Base-by-base conservation (phyloP, 2,113 vertebrate species). In the Mastomys coucha region DNA sequence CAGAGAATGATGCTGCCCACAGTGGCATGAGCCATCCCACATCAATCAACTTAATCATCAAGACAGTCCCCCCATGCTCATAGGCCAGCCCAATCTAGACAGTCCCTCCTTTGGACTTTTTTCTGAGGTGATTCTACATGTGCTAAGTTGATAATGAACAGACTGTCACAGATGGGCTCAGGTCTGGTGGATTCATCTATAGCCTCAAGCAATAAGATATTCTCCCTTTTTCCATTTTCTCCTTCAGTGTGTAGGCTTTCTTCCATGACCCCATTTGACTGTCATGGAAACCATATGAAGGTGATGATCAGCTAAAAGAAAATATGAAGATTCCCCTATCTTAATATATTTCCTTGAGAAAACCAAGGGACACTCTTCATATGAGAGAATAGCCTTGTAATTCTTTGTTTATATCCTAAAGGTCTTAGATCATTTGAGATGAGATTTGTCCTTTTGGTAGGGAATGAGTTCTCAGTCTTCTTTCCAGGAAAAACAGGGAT, bases 391-490 rank as follows among this genome's bases (percentile, higher is more conserved):
- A 84, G 4, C 49, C 56, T 49, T 67, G 28, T 2, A 45, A 2
- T 73, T 69, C 39, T 65, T 78, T 31, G 28, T 65, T 45, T 63
- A 70, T 33, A 81, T 51, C 65, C 51, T 19, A 7, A 36, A 42
- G 9, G 36, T 75, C 24, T 92, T 80, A 78, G 24, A 31, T 88
- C 13, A 85, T 53, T 88, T 1, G 5, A 13, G 4, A 49, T 22
- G 5, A 6, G 0, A 42, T 22, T 82, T 5, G 12, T 0, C 2
- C 16, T 1, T 17, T 10, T 73, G 19, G 75, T 7, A 26, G 63
- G 75, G 45, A 49, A 60, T 8, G 22, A 5, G 7, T 56, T 17
- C 7, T 94, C 45, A 76, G 13, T 1, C 16, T 91, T 67, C 31
- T 16, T 91, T 91, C 60, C 42, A 24, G 3, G 60, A 67, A 86